Evolutionary conservation across 2,888 invertebrate species (phyloP).

Genomic region (Unio delphinus): DNA sequence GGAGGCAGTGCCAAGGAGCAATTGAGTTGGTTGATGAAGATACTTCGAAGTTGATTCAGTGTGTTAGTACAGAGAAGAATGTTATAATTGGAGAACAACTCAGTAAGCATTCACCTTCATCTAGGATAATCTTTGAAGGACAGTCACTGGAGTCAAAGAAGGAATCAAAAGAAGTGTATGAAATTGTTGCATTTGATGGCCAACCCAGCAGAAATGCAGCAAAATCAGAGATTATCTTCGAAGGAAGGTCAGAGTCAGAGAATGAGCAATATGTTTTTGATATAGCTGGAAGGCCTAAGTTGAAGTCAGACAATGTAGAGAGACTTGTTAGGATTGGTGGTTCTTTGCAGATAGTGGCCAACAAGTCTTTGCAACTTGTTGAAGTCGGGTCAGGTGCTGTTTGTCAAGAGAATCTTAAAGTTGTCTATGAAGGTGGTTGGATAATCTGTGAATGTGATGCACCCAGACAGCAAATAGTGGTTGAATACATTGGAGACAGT

Average conservation of each 20-base stretch:
- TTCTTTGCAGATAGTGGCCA: no score
- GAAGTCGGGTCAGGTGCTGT: slow-evolving; percentile 15
- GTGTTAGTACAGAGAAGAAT: no score
- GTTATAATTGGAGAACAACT: no score
- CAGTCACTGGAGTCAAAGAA: no score
- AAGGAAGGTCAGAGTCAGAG: no score
- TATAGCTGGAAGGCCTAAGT: slow-evolving; percentile 11
- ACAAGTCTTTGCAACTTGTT: slow-evolving; percentile 10
- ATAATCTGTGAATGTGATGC: slow-evolving; percentile 14
- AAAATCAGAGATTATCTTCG: no score
- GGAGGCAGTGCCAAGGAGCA: slow-evolving; percentile 12
- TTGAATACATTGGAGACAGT: slow-evolving; percentile 20
- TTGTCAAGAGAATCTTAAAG: slow-evolving; percentile 16
- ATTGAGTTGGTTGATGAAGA: slow-evolving; percentile 3
- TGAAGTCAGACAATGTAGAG: slow-evolving; percentile 9
- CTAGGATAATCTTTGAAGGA: no score
- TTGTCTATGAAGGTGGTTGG: slow-evolving; percentile 10
- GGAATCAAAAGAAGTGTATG: no score
- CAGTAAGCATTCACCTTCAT: no score
- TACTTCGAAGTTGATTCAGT: neutral
- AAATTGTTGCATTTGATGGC: slow-evolving; percentile 6
- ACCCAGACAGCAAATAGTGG: slow-evolving; percentile 8
- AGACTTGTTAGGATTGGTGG: neutral
- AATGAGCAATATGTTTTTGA: slow-evolving; percentile 12
- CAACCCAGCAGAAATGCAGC: no score